Base-by-base conservation (phyloP, 2,797 vertebrate genomes). In the Rachycentron canadum region DNA sequence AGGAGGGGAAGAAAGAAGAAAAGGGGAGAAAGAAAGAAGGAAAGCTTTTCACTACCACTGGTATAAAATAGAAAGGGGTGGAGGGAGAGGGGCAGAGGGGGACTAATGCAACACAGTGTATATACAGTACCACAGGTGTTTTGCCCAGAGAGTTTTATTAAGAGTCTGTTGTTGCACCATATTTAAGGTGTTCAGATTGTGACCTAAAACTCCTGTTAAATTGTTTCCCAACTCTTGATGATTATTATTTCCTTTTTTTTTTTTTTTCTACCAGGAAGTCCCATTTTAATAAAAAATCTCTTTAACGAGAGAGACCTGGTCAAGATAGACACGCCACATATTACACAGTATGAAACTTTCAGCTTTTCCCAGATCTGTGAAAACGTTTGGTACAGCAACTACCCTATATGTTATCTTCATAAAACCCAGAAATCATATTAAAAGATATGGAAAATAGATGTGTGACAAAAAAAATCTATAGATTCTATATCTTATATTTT, bases 1-100 rank as follows among this genome's bases (percentile, higher is more conserved):
- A 84, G 81, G 75, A 81, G 84, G 82, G 85, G 62, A 79, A 70
- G 67, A 81, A 86, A 89, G 76, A 82, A 79, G 72, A 84, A 85
- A 86, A 79, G 73, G 50, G 76, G 32, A 66, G 23, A 80, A 82
- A 74, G 67, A 86, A 87, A 81, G 72, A 84, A 76, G 61, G 70
- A 49, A 59, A 63, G 74, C 84, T 88, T 91, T 93, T 86, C 85
- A 89, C 25, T 47, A 81, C 57, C 70, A 60, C 25, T 80, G 75
- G 73, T 82, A 64, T 78, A 77, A 89, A 86, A 88, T 69, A 70
- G 69, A 68, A 36, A 30, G 21, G 34, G 59, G 49, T 14, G 64
- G 40, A 28, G 64, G 38, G 50, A 25, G 41, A 40, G n/a, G 66
- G 59, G 47, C 50, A 1, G 7, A 65, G 73, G 69, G 62, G 61